Evolutionary conservation across 2,797 vertebrate species (phyloP), one percentile per base, ranked within the genome.

Genomic region (Alectoris magna): DNA sequence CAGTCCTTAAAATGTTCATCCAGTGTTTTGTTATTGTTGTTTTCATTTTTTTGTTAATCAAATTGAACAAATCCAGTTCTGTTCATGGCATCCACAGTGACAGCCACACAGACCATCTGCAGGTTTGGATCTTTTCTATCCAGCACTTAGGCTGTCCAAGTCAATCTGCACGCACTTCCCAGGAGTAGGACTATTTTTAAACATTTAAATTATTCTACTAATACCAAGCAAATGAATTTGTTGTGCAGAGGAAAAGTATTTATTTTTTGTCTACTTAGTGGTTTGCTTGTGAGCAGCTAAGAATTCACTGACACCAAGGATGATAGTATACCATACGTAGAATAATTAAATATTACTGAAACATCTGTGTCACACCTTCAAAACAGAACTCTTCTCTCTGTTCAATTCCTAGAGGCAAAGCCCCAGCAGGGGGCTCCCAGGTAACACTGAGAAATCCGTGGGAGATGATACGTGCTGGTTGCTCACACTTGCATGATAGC

Each of bases 391-490:
- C 11, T 72, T 55, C 34, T 31, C 64, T 67, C 85, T 36, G 16
- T 82, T 89, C 26, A 17, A 63, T 95, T 95, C 17, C 73, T 74
- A 51, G 59, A 36, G 11, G 80, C 88, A 87, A 55, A 91, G 41
- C 89, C 95, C 96, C 97, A 97, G 96, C 91, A 97, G 95, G 83
- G 96, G 97, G 96, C 96, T 94, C 96, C 68, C 86, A 89, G 95
- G 91, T 94, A 95, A 92, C 95, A 76, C 63, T 15, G 43, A 92
- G 64, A 86, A 92, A 87, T 69, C 74, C 91, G 75, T 4, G 16
- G 23, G 26, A 31, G 19, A 53, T 44, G 44, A 59, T 21, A 29
- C 11, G 31, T 5, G 2, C 18, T n/a, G 23, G 10, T n/a, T 74
- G 31, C 34, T 36, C 34, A 22, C 9, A 6, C 22, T 64, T 76